Evolutionary conservation across 2,797 vertebrate species (phyloP), one percentile per base, ranked within the genome.

Genomic region (Leontocebus nigricollis): DNA sequence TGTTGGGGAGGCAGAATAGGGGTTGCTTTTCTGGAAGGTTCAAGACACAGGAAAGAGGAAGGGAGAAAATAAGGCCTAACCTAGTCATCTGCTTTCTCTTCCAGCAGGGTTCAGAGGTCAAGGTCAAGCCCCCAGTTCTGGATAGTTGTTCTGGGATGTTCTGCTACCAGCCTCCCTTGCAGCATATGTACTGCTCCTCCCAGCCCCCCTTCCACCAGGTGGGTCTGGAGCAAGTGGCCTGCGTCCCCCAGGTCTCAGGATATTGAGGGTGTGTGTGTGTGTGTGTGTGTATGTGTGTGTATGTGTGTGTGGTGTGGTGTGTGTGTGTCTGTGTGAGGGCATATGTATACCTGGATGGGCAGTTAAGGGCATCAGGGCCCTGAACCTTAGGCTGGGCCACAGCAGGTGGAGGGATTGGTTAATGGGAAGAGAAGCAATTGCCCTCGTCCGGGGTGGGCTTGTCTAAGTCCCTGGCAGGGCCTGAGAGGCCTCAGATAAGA

Each of bases 151-250:
- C 98, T 2, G 98, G 98, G 39, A 90, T 99, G 95, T 99, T 98
- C 8, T 98, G 99, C 97, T 99, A 99, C 96, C 98, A 99, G 82
- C 98, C 99, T 41, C 99, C 98, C 30, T 98, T 98, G 93, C 99
- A 99, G 90, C 98, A 98, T n/a, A 97, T 99, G 96, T 99, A 99
- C 94, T 99, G 98, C 73, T 97, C 99, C n/a, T 98, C 98, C 1
- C 99, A 99, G 67, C 98, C 99, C 36, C 98, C 98, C 36, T 98
- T 99, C 59, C 99, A 99, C 13, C 99, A 99, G 99, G 99, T 99
- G 98, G 96, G 98, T 98, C 33, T 64, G 46, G 36, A 61, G 57
- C 90, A 94, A 41, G 36, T 30, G 81, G 13, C 50, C 15, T 2
- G 5, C 36, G 27, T 81, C 76, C 70, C 14, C 2, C 10, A 44